Percentiles rank a stretch among this genome's conserved stretches.
phyloP scores from a whole-genome alignment of 2,113 vertebrate genomes.

The Lutjanus erythropterus region DNA sequence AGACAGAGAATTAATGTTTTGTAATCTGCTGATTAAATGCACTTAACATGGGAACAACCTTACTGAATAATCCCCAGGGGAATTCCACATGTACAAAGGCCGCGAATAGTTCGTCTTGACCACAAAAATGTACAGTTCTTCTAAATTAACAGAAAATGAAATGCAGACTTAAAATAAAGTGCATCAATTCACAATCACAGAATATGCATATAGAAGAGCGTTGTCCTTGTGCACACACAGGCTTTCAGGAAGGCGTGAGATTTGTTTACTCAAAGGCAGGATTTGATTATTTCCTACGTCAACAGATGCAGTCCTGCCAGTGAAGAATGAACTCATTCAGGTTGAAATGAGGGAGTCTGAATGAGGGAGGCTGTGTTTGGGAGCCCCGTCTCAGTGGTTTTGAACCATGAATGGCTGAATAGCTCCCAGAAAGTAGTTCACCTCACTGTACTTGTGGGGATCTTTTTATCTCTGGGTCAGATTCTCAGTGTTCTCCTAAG shows the following conservation, averaged over 20 bases:
- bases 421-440: slow-evolving; percentile 42
- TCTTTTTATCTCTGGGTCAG: slow-evolving; percentile 8
- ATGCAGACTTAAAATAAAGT: not conserved
- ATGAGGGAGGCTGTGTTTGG: slow-evolving; percentile 36
- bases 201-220: not conserved
- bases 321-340: slow-evolving; percentile 71
- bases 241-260: slow-evolving; percentile 12
- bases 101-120: not conserved
- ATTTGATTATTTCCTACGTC: slow-evolving; percentile 60
- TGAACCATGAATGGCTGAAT: slow-evolving; percentile 41
- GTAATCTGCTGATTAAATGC: slow-evolving; percentile 47
- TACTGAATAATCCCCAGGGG: slow-evolving; percentile 19
- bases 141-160: not conserved
- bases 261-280: slow-evolving; percentile 60
- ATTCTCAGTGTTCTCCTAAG: slow-evolving; percentile 1
- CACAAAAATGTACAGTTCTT: not conserved
- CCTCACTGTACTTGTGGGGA: slow-evolving; percentile 34
- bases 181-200: not conserved
- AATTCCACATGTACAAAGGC: slow-evolving; percentile 34
- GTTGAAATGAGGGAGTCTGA: slow-evolving; percentile 27
- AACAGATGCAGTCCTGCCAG: slow-evolving; percentile 43
- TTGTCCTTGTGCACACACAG: slow-evolving; percentile 1
- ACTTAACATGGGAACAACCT: slow-evolving; percentile 19
- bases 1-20: not conserved
- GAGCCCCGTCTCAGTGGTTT: slow-evolving; percentile 27